phyloP scores from a whole-genome alignment of 2,888 invertebrate genomes.

The Agrypnus murinus region DNA sequence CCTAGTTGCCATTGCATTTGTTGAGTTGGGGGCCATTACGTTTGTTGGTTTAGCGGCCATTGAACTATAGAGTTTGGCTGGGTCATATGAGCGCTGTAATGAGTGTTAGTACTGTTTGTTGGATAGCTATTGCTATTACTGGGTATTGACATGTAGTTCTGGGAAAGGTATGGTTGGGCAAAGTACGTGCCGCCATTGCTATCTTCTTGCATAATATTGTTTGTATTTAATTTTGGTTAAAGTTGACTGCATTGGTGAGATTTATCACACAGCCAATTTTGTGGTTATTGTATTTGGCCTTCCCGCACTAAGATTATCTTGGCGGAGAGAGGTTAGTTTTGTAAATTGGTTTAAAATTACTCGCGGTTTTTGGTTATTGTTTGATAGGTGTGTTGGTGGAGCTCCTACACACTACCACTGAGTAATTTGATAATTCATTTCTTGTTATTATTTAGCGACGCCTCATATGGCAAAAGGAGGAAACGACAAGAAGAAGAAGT shows the following conservation, averaged over 20 bases:
- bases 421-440: constrained; percentile 6
- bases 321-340: constrained; percentile 18
- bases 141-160: constrained; percentile 12
- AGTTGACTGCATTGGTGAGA: constrained; percentile 12
- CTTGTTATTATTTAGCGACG: not conserved
- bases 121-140: constrained; percentile 13
- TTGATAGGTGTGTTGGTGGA: constrained; percentile 16
- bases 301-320: constrained; percentile 14
- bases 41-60: constrained; percentile 18
- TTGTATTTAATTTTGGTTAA: constrained; percentile 9
- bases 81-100: constrained; percentile 3
- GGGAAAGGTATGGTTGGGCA: constrained; percentile 7
- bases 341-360: not conserved
- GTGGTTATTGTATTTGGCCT: constrained; percentile 9
- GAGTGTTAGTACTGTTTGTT: constrained; percentile 12
- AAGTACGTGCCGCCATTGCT: constrained; percentile 8
- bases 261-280: constrained; percentile 11
- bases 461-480: no score
- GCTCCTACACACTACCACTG: constrained; percentile 7
- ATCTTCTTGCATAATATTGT: constrained; percentile 15
- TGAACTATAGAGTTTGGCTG: constrained; percentile 9
- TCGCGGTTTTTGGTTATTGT: constrained; percentile 15
- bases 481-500: no score
- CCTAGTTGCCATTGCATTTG: constrained; percentile 16
- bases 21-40: constrained; percentile 9